Conservation (phyloP, 2,888 invertebrate species). For the Toxonevra muliebris region DNA sequence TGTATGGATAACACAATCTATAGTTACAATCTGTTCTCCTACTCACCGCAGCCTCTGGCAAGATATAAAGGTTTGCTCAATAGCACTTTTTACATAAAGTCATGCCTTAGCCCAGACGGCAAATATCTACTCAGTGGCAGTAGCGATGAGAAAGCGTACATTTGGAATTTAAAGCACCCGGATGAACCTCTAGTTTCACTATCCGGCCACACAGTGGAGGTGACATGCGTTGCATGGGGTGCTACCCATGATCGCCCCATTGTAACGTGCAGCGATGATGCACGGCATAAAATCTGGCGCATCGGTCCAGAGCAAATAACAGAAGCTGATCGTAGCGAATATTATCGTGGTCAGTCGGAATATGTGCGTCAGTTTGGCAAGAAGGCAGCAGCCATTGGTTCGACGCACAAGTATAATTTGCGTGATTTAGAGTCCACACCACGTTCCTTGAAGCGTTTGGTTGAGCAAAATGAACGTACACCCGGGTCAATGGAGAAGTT, state of each 20-base stretch:
- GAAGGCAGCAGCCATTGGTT: conserved; percentile 23
- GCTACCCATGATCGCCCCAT: conserved; percentile 69
- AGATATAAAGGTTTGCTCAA: conserved; percentile 79
- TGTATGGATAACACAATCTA: conserved; percentile 89
- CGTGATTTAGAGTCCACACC: conserved; percentile 67
- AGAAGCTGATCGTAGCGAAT: conserved; percentile 58
- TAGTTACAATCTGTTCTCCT: conserved; percentile 81
- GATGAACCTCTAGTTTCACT: conserved; percentile 76
- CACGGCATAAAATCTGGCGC: conserved; percentile 80
- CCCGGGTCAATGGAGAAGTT: conserved; percentile 58
- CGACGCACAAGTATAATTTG: conserved; percentile 53
- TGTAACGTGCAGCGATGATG: conserved; percentile 87
- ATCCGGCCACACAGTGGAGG: conserved; percentile 83
- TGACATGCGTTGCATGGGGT: conserved; percentile 88
- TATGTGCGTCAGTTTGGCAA: conserved; percentile 55
- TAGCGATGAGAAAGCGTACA: conserved; percentile 84
- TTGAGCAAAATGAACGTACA: conserved; percentile 61
- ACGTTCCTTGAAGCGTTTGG: conserved; percentile 65
- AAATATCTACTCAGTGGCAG: conserved; percentile 88
- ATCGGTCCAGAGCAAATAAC: conserved; percentile 68
- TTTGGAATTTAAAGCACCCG: conserved; percentile 78
- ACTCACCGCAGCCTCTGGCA: conserved; percentile 72
- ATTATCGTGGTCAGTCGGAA: conserved; percentile 67
- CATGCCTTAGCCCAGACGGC: conserved; percentile 82
- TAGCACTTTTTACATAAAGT: conserved; percentile 85